Conservation (phyloP, 2,888 invertebrate genomes). For the Heliconius ethilla region DNA sequence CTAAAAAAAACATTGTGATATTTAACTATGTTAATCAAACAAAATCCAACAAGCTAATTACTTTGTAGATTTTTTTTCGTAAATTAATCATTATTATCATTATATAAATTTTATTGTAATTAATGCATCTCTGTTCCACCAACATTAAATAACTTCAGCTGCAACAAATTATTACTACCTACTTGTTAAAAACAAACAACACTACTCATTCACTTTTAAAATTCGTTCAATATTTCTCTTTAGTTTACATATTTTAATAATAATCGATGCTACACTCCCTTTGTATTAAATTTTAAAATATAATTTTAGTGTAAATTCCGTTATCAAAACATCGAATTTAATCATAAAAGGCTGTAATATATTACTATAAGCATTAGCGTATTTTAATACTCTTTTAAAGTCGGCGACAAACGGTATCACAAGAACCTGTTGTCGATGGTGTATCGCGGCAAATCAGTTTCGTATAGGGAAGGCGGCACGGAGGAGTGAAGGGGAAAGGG, state of each 20-base stretch:
- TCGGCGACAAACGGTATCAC: conserved; percentile 47
- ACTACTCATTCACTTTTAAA: background rate
- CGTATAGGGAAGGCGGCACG: conserved; percentile 45
- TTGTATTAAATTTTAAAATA: background rate
- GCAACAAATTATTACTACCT: background rate
- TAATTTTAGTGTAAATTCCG: conserved; percentile 24
- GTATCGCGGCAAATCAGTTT: conserved; percentile 68
- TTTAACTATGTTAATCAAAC: background rate
- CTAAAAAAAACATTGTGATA: background rate
- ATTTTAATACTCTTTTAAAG: conserved; percentile 34
- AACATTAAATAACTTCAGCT: background rate
- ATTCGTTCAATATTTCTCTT: background rate
- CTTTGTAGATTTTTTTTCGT: background rate
- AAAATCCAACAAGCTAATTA: background rate
- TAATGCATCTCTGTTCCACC: background rate
- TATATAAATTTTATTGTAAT: background rate
- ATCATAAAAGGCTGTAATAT: conserved; percentile 16
- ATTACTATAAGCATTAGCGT: conserved; percentile 17
- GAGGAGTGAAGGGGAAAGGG: conserved; percentile 52
- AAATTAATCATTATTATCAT: background rate
- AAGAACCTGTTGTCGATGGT: conserved; percentile 49
- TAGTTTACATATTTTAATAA: background rate
- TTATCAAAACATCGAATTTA: conserved; percentile 19
- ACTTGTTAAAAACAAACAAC: background rate
- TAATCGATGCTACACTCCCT: background rate